Evolutionary conservation across 1,140 invertebrate species (phyloP).

Genomic region (Cyclina sinensis): DNA sequence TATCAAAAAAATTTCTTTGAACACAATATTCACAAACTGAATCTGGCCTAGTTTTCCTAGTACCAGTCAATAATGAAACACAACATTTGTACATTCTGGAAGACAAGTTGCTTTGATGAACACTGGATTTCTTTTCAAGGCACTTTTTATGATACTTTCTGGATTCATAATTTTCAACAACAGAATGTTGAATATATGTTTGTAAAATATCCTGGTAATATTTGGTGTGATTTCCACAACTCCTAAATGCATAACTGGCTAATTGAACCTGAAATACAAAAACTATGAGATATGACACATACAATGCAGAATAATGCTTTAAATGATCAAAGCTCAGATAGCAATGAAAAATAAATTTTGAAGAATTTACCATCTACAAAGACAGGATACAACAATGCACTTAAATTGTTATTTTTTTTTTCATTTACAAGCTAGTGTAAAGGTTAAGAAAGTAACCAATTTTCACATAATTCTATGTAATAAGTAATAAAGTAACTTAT

Average conservation of each 20-base stretch:
- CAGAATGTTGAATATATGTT: not conserved
- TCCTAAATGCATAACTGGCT: conserved; percentile 47
- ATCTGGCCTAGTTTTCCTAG: not conserved
- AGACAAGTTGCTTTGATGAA: conserved; percentile 22
- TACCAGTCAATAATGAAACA: conserved; percentile 53
- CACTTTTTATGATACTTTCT: conserved; percentile 50
- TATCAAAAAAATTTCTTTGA: conserved; percentile 9
- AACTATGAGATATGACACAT: too few species aligned
- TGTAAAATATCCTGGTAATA: conserved; percentile 7
- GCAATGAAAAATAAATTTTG: too few species aligned
- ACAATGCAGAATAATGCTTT: too few species aligned
- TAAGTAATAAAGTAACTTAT: too few species aligned
- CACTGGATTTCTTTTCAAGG: conserved; percentile 56
- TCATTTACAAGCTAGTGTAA: too few species aligned
- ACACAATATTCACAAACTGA: conserved; percentile 73
- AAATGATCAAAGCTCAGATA: too few species aligned
- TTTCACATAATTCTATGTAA: too few species aligned
- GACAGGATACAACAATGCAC: too few species aligned
- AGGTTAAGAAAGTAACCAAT: too few species aligned
- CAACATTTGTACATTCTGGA: conserved; percentile 66
- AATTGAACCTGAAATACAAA: conserved; percentile 44
- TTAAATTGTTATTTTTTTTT: too few species aligned
- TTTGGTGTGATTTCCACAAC: conserved; percentile 46
- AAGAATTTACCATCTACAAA: too few species aligned
- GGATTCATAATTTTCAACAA: not conserved